A percentile compares a stretch with the other conserved stretches of the same genome.
Evolutionary conservation across 1,140 invertebrate species (phyloP).

Genomic region (Macrobrachium nipponense): DNA sequence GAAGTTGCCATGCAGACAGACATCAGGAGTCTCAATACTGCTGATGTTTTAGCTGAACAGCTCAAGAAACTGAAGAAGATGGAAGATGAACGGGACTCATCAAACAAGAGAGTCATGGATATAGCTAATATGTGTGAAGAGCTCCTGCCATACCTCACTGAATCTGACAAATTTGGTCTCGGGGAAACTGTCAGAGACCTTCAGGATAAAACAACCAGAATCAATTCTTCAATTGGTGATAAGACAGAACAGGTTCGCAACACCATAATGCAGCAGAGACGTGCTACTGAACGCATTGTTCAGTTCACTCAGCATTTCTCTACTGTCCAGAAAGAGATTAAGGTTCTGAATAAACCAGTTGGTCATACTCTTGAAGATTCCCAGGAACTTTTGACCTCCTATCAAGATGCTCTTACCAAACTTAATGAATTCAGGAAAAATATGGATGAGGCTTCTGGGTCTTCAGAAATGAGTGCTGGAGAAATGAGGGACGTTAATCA

Average conservation of each 20-base stretch:
- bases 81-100: constrained; percentile 79
- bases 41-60: constrained; percentile 87
- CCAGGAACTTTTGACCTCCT: constrained; percentile 79
- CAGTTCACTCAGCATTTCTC: constrained; percentile 84
- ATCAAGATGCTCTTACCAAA: constrained; percentile 83
- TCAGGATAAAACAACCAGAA: constrained; percentile 80
- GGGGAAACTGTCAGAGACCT: constrained; percentile 82
- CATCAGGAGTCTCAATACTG: constrained; percentile 77
- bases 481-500: constrained; percentile 83
- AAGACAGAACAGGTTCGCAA: constrained; percentile 79
- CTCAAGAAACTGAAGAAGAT: constrained; percentile 82
- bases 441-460: constrained; percentile 80
- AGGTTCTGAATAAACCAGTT: constrained; percentile 85
- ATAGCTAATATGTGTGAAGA: constrained; percentile 83
- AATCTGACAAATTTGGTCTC: constrained; percentile 84
- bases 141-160: constrained; percentile 83
- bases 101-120: constrained; percentile 78
- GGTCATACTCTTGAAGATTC: constrained; percentile 76
- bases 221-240: constrained; percentile 81
- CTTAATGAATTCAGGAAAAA: constrained; percentile 84
- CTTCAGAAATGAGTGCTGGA: constrained; percentile 75
- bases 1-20: constrained; percentile 86
- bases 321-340: constrained; percentile 84
- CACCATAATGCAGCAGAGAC: constrained; percentile 82
- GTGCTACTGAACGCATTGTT: constrained; percentile 80